phyloP scores from a whole-genome alignment of 2,113 vertebrate species.

The Syrrhaptes paradoxus region DNA sequence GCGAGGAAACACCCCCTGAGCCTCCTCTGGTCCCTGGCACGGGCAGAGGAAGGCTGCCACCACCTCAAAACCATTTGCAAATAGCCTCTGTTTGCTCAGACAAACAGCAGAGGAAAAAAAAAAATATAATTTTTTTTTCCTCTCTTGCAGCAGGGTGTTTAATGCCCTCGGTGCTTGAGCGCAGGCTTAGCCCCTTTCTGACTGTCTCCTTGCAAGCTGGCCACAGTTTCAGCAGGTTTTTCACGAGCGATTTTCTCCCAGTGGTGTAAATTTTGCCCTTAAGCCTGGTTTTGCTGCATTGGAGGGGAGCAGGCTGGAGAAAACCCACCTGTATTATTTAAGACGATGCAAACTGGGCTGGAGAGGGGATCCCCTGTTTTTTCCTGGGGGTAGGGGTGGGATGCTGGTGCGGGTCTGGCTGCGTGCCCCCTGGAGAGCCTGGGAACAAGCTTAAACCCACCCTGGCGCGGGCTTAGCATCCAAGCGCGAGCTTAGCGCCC shows the following conservation, averaged over 20 bases:
- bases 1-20: neutral
- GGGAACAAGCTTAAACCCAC: neutral
- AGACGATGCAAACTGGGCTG: too few species aligned
- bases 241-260: accelerated
- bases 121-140: neutral
- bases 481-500: neutral
- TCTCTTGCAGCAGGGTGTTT: neutral
- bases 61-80: constrained; percentile 2
- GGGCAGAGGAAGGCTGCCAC: neutral
- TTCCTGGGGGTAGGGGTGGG: neutral
- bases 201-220: neutral
- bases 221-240: neutral
- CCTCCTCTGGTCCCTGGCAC: neutral
- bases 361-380: neutral
- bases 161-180: neutral
- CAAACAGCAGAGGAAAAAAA: neutral
- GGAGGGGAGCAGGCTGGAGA: accelerated
- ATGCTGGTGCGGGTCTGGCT: too few species aligned
- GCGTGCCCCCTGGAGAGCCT: accelerated
- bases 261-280: neutral
- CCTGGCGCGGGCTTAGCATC: accelerated
- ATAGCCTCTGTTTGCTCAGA: constrained; percentile 8
- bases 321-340: accelerated
- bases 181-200: neutral
- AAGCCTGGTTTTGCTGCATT: accelerated